Conservation (phyloP, 2,888 invertebrate genomes). For the Heliconius erato region DNA sequence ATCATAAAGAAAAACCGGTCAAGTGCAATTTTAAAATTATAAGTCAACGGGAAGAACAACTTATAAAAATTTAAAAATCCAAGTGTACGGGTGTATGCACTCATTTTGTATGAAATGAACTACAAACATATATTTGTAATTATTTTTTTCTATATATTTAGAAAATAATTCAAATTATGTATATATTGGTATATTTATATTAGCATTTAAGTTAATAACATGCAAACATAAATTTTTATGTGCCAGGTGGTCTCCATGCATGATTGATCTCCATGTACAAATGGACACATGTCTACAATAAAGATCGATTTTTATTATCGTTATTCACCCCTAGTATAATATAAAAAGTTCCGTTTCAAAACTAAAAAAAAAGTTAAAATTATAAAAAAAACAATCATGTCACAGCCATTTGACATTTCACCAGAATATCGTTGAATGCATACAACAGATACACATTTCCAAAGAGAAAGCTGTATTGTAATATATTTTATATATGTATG, state of each 20-base stretch:
- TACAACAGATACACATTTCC: background rate
- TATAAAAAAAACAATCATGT: background rate
- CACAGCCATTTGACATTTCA: background rate
- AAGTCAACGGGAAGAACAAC: too few relatives aligned
- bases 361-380: background rate
- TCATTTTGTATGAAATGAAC: too few relatives aligned
- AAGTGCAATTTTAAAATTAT: too few relatives aligned
- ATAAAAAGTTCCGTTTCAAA: background rate
- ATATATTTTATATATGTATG: conserved; percentile 36
- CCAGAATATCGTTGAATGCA: conserved; percentile 4
- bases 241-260: conserved; percentile 37
- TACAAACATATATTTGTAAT: too few relatives aligned
- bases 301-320: background rate
- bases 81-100: too few relatives aligned
- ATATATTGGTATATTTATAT: background rate
- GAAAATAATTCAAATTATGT: background rate
- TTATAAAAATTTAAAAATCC: too few relatives aligned
- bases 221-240: background rate
- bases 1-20: too few relatives aligned
- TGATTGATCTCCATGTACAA: conserved; percentile 16
- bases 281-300: background rate
- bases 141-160: too few relatives aligned
- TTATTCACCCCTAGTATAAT: background rate
- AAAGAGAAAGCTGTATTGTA: conserved; percentile 46
- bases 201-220: background rate